Evolutionary conservation across 1,140 invertebrate species (phyloP).

Genomic region (Mycetomoellerius zeteki): DNA sequence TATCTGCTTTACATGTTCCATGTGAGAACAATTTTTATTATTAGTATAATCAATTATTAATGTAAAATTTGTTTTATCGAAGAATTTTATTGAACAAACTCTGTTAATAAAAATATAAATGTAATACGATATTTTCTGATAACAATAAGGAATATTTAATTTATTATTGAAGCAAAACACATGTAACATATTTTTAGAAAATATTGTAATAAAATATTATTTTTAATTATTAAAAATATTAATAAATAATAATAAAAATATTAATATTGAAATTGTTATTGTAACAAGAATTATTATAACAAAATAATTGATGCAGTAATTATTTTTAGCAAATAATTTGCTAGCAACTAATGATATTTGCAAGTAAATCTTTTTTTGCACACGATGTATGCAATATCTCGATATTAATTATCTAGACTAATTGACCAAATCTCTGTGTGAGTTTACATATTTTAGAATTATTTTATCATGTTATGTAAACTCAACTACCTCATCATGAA

Average conservation of each 20-base stretch:
- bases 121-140: too few species aligned
- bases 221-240: too few species aligned
- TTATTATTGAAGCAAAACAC: neutral
- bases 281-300: neutral
- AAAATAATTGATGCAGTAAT: neutral
- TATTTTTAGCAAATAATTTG: neutral
- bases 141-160: neutral
- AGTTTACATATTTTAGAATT: constrained; percentile 9
- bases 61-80: neutral
- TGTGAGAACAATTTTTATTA: constrained; percentile 1
- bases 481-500: neutral
- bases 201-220: neutral
- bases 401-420: neutral
- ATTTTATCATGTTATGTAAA: neutral
- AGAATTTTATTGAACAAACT: neutral
- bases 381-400: neutral
- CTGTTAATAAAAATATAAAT: neutral
- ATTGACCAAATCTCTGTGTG: neutral
- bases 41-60: constrained; percentile 1
- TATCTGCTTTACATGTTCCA: neutral
- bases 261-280: neutral
- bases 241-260: neutral
- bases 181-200: neutral
- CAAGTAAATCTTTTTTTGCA: neutral
- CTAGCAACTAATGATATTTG: neutral